These are phyloP conservation scores for Micromys minutus DNA, from an alignment of 2,113 vertebrate species.

Conservation along the genomic window DNA sequence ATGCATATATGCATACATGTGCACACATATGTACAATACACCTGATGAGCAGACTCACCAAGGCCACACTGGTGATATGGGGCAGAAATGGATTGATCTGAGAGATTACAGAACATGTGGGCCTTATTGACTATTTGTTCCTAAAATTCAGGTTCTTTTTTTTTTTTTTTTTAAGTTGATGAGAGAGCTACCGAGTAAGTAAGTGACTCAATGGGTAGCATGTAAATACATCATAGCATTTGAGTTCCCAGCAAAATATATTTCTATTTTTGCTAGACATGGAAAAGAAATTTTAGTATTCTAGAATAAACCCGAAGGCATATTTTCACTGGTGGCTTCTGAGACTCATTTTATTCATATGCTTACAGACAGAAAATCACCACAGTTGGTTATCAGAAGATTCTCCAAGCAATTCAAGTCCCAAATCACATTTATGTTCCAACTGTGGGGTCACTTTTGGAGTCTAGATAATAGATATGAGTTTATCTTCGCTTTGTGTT, in stretches of 20 bases:
- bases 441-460: slow-evolving; percentile 7
- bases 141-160: neutral
- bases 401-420: slow-evolving; percentile 18
- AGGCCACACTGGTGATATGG: neutral
- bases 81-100: neutral
- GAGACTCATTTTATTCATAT: slow-evolving; percentile 49
- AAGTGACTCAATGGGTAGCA: neutral
- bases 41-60: neutral
- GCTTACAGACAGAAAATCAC: slow-evolving; percentile 48
- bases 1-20: too few relatives aligned
- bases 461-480: neutral
- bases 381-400: neutral
- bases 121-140: neutral
- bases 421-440: neutral
- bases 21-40: neutral
- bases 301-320: slow-evolving; percentile 36
- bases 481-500: slow-evolving; percentile 29
- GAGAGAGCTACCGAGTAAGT: neutral
- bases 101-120: neutral
- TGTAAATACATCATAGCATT: neutral
- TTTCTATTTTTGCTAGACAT: slow-evolving; percentile 21
- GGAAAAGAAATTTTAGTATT: slow-evolving; percentile 54
- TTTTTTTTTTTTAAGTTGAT: slow-evolving; percentile 36
- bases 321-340: slow-evolving; percentile 57
- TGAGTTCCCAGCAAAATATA: neutral